Base-by-base conservation (phyloP, 2,797 vertebrate genomes). In the Yasuhikotakia modesta region DNA sequence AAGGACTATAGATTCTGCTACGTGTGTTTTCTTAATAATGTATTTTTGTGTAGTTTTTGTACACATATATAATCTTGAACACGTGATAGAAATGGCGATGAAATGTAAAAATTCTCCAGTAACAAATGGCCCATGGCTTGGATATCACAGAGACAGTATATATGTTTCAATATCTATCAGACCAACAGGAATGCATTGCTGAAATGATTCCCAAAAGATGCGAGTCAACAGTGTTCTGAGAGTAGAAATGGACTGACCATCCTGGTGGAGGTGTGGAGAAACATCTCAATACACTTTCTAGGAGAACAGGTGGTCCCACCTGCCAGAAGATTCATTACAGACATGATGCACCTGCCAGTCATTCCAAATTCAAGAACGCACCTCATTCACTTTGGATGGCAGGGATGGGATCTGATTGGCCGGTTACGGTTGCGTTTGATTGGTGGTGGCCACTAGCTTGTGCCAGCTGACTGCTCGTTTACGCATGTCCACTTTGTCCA, bases 391-490 rank as follows among this genome's bases (percentile, higher is more conserved):
- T 46, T 19, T 11, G 39, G 8, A n/a, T 43, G 57, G 73, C 39
- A 57, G n/a, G 5, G 69, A 67, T 32, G 39, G 30, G n/a, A n/a
- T n/a, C 24, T 52, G 16, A 27, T 69, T 60, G 1, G 39, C 14
- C 60, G 24, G 35, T 30, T 48, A 94, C 84, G 95, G 95, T 78
- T 99, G 96, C 79, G 95, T 95, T 87, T 96, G 96, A 74, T 95
- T 91, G 24, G 95, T 93, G 90, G 95, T 98, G 91, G 95, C 94
- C 85, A 98, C 92, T 85, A 99, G 93, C 92, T 99, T 99, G 94
- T 99, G 96, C 98, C 98, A 99, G 93, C 97, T 96, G 86, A 98
- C 96, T 88, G 95, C 95, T 81, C 97, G 94, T 91, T 99, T 99
- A 81, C 96, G 95, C 73, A 99, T 93, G 91, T 99, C 98, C 82